Evolutionary conservation across 2,113 vertebrate species (phyloP), one percentile per base, ranked within the genome.

Genomic region (Bubalus kerabau): DNA sequence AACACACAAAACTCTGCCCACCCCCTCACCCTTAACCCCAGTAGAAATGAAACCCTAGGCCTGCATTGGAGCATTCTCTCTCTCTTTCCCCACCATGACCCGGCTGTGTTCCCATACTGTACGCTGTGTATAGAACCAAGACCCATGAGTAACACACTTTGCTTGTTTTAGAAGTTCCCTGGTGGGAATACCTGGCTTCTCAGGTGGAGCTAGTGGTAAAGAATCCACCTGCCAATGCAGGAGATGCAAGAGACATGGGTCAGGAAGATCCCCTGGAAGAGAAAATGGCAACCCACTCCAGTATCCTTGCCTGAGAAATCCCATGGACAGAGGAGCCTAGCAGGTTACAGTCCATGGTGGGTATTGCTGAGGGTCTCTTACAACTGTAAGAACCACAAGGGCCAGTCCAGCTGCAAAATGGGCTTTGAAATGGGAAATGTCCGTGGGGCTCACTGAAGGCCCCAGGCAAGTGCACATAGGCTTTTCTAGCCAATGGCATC

Each of bases 31-130:
- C 24, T 80, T 50, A 62, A 87, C 26, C 32, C 13, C 32, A 78
- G 28, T 30, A 80, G 28, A 32, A 87, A 46, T 19, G 36, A 46
- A 87, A 26, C 19, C 26, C 13, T 13, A 62, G n/a, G 9, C 17
- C 46, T 81, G 4, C 14, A 2, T 5, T 36, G 7, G 3, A 26
- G 32, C 19, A 2, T 43, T 46, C 5, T 83, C 32, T 57, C 40
- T 92, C 9, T 30, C 11, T 23, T 11, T 21, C 16, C 4, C 4
- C 1, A 1, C 2, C 17, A 3, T 52, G 48, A 74, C 11, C 7
- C 14, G 1, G 46, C 28, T 71, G 19, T 92, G 6, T 54, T 74
- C n/a, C 40, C 74, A 46, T 78, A 46, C 13, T 16, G 0, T 78
- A 24, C 14, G 7, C 46, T 54, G 50, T 16, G 24, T 60, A 40